Percentiles rank a stretch among this genome's conserved stretches.
Evolutionary conservation across 2,113 vertebrate genomes (phyloP).

Genomic region (Bombycilla garrulus): DNA sequence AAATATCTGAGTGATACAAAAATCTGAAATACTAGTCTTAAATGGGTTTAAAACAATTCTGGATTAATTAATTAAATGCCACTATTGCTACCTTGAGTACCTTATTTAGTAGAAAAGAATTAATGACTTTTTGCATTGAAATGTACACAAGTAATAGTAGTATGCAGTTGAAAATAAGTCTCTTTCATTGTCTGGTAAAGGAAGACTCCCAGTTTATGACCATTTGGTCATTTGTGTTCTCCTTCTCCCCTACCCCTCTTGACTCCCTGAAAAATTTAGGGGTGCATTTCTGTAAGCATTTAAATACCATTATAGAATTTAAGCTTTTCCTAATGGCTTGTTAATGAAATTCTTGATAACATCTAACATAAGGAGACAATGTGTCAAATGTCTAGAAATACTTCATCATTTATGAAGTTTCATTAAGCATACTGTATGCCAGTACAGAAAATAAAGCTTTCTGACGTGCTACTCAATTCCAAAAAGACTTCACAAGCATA

Average conservation of each 20-base stretch:
- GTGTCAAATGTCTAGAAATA: background rate
- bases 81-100: rapidly evolving
- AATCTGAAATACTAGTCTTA: background rate
- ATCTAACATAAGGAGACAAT: background rate
- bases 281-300: background rate
- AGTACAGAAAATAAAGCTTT: background rate
- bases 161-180: background rate
- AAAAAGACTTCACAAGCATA: background rate
- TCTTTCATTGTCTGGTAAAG: background rate
- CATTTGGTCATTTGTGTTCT: background rate
- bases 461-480: background rate
- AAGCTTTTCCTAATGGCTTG: background rate
- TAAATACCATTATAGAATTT: background rate
- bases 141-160: background rate
- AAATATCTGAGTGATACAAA: background rate
- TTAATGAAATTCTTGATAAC: background rate
- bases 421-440: background rate
- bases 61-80: background rate
- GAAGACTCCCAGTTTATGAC: background rate
- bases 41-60: background rate
- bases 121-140: background rate
- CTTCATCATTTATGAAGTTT: background rate
- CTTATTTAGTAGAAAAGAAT: background rate
- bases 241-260: rapidly evolving
- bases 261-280: background rate